Conservation (phyloP, 2,888 invertebrate species). For the Lissocephala sabroskyi region DNA sequence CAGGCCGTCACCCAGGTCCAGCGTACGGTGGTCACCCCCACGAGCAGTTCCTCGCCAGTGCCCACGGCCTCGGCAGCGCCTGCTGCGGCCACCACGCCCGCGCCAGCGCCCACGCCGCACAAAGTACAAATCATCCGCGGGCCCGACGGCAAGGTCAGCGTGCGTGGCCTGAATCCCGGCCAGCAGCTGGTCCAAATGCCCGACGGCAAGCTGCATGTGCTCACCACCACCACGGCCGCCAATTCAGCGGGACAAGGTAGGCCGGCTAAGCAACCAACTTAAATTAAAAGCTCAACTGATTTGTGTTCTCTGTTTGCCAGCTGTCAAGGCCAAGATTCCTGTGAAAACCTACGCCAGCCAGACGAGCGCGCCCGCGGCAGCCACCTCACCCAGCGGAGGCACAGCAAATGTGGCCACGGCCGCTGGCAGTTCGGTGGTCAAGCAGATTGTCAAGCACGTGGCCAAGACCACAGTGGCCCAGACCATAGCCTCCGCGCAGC, state of each 20-base stretch:
- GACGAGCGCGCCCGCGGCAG: too few relatives aligned
- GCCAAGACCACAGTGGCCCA: constrained; percentile 44
- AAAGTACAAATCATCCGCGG: constrained; percentile 93
- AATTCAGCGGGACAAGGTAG: constrained; percentile 41
- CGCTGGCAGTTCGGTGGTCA: constrained; percentile 39
- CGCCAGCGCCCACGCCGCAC: constrained; percentile 77
- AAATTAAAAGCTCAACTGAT: not conserved
- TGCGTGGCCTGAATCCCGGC: constrained; percentile 91
- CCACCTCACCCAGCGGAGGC: constrained; percentile 10
- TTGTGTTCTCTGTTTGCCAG: constrained; percentile 7
- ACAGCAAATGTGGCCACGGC: constrained; percentile 15
- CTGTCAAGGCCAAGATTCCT: constrained; percentile 42
- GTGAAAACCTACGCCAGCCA: constrained; percentile 37
- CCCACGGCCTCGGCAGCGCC: constrained; percentile 57
- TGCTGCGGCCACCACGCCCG: constrained; percentile 73
- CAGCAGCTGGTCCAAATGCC: constrained; percentile 95
- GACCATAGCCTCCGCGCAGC: constrained; percentile 44
- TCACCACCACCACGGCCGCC: constrained; percentile 70
- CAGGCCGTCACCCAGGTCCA: constrained; percentile 75
- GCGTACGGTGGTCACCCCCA: constrained; percentile 77
- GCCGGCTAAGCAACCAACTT: not conserved
- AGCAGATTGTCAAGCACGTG: constrained; percentile 68
- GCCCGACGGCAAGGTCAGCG: constrained; percentile 92
- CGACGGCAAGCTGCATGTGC: constrained; percentile 92
- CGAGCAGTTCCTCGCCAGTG: constrained; percentile 69